Percentiles rank a stretch among this genome's conserved stretches.
Evolutionary conservation across 2,888 invertebrate species (phyloP).

Genomic region (Apamea epomidion): DNA sequence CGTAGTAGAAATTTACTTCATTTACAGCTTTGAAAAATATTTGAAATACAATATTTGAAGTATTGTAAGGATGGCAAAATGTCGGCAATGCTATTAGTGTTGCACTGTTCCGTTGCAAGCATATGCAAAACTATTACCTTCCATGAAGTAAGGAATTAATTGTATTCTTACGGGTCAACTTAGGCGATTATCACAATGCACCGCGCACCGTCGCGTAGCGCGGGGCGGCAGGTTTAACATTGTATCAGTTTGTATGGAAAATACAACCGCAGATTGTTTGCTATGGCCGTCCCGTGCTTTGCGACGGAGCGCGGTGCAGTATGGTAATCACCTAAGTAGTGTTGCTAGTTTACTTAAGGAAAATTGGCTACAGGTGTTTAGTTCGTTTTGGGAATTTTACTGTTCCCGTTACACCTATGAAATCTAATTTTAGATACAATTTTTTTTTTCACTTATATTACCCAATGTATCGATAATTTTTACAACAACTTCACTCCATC

Average conservation of each 20-base stretch:
- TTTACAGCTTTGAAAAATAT: neutral
- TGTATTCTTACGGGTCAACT: neutral
- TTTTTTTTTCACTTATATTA: neutral
- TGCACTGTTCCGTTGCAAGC: neutral
- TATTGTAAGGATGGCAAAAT: neutral
- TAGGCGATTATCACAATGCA: neutral
- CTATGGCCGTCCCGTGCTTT: too few species aligned
- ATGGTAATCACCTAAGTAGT: neutral
- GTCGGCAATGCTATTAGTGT: neutral
- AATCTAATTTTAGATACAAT: neutral
- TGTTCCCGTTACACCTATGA: neutral
- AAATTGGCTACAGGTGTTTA: neutral
- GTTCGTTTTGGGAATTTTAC: neutral
- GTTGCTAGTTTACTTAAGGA: neutral
- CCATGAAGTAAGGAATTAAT: neutral
- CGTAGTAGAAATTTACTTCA: neutral
- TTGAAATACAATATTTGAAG: too few species aligned
- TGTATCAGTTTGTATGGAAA: too few species aligned
- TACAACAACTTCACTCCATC: conserved; percentile 60
- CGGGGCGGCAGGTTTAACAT: neutral
- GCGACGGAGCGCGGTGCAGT: neutral
- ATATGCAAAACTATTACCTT: neutral
- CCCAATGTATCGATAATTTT: conserved; percentile 16
- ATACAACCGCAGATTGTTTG: too few species aligned
- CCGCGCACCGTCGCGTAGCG: neutral